These are phyloP conservation scores for Aurelia coerulea DNA, from an alignment of 30 jellyfish, hydroid and myxozoan genomes.

Conservation along the genomic window DNA sequence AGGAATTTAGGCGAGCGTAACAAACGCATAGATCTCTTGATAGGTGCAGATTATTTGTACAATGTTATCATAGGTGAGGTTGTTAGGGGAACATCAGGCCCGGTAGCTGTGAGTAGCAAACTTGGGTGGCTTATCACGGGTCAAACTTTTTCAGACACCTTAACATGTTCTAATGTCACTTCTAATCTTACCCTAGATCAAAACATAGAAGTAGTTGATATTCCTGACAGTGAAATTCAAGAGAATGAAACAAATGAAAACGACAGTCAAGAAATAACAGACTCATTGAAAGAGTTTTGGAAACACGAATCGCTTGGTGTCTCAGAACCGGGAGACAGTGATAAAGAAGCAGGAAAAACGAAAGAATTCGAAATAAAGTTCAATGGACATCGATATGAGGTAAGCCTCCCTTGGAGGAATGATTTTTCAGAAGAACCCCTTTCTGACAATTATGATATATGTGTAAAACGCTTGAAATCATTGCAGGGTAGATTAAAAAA, in stretches of 20 bases:
- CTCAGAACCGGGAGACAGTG: slow-evolving; percentile 9
- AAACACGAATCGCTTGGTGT: slow-evolving; percentile 34
- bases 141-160: slow-evolving; percentile 4
- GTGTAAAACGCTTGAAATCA: slow-evolving; percentile 16
- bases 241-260: slow-evolving; percentile 33
- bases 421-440: slow-evolving; percentile 24
- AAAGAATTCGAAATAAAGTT: slow-evolving; percentile 22
- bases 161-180: slow-evolving; percentile 9
- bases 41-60: slow-evolving; percentile 54
- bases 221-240: slow-evolving; percentile 2
- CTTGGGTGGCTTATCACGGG: slow-evolving; percentile 67
- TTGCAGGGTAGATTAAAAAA: slow-evolving; percentile 21
- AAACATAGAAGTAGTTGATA: not conserved
- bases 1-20: slow-evolving; percentile 5
- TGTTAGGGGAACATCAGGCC: slow-evolving; percentile 53
- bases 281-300: slow-evolving; percentile 35
- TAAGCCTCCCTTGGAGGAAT: slow-evolving; percentile 62
- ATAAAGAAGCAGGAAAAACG: not conserved
- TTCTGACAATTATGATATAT: slow-evolving; percentile 7
- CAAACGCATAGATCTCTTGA: slow-evolving; percentile 20
- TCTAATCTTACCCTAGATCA: slow-evolving; percentile 39
- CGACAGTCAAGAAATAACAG: slow-evolving; percentile 24
- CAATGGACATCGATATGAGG: slow-evolving; percentile 53
- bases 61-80: slow-evolving; percentile 46
- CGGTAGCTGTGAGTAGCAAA: slow-evolving; percentile 57